phyloP scores from a whole-genome alignment of 1,140 invertebrate species.

The Adelges cooleyi region DNA sequence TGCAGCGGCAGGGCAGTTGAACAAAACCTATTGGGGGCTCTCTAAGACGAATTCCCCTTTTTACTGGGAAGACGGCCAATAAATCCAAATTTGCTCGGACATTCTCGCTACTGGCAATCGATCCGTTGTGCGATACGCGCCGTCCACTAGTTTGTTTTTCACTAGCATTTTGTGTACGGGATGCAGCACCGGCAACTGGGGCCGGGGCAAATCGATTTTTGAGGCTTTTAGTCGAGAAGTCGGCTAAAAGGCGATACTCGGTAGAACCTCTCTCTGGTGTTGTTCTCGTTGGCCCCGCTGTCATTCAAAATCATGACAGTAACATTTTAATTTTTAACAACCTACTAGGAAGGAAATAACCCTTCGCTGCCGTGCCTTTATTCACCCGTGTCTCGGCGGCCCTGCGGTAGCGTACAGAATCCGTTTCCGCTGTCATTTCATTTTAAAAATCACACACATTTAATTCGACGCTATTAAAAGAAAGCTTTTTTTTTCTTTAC shows the following conservation, averaged over 20 bases:
- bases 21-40: slow-evolving; percentile 5
- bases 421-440: neutral
- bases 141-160: neutral
- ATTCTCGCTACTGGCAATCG: neutral
- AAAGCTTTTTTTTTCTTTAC: no score
- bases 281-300: slow-evolving; percentile 24
- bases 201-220: neutral
- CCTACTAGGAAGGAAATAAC: slow-evolving; percentile 4
- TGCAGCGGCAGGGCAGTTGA: neutral
- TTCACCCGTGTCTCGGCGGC: neutral
- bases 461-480: slow-evolving; percentile 4
- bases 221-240: slow-evolving; percentile 18
- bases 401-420: neutral
- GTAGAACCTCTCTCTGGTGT: neutral
- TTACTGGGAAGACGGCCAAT: neutral
- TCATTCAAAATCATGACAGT: slow-evolving; percentile 28
- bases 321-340: slow-evolving; percentile 28
- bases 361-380: neutral
- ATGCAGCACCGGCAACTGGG: neutral
- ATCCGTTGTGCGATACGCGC: neutral
- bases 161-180: neutral
- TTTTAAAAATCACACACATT: slow-evolving; percentile 4
- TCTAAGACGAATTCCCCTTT: neutral
- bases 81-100: slow-evolving; percentile 25
- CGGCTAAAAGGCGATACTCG: slow-evolving; percentile 1